Evolutionary conservation across 1,140 invertebrate genomes (phyloP).

Genomic region (Hylaeus volcanicus): DNA sequence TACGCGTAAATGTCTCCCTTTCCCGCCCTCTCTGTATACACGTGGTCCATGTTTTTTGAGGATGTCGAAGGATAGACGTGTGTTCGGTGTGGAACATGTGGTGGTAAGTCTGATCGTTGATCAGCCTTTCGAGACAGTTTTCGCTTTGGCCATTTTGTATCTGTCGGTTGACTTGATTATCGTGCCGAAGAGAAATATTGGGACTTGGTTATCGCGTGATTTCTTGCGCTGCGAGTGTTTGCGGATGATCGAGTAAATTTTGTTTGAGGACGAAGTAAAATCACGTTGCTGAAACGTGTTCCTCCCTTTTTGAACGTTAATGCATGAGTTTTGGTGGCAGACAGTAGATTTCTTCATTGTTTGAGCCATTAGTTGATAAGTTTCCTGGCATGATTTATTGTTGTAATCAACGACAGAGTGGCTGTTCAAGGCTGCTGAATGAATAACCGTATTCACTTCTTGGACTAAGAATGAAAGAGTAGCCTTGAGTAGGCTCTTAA

Average conservation of each 20-base stretch:
- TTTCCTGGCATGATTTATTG: no score
- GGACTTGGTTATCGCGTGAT: not conserved
- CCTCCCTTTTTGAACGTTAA: not conserved
- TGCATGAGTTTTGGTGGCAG: not conserved
- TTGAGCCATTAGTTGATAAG: no score
- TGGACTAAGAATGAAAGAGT: no score
- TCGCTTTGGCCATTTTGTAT: constrained; percentile 3
- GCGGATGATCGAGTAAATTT: not conserved
- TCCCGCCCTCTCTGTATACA: constrained; percentile 47
- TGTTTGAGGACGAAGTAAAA: not conserved
- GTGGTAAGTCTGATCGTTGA: constrained; percentile 47
- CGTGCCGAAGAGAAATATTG: not conserved
- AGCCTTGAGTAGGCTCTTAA: not conserved
- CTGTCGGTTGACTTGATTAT: not conserved
- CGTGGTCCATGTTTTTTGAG: constrained; percentile 24
- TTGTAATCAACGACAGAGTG: no score
- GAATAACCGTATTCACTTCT: no score
- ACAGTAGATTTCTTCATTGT: not conserved
- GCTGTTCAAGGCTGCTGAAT: no score
- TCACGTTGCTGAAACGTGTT: not conserved
- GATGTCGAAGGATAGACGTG: constrained; percentile 45
- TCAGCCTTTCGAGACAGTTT: not conserved
- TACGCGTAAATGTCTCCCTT: constrained; percentile 58
- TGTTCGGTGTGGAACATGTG: constrained; percentile 28
- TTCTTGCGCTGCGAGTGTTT: not conserved